Conservation (phyloP, 1,140 invertebrate species). For the Ctenoplectra terminalis region DNA sequence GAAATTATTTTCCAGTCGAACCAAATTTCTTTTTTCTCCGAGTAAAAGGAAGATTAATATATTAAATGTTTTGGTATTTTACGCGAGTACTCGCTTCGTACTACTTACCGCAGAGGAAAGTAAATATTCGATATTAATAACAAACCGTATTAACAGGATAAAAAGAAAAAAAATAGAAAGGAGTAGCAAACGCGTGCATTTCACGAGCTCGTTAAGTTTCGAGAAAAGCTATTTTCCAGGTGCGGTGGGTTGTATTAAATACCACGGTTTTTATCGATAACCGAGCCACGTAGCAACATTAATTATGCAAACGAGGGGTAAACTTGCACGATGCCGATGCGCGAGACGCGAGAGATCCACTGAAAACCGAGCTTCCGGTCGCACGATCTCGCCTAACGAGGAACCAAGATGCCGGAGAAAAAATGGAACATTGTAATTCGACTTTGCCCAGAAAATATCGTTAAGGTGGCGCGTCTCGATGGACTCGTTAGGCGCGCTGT, state of each 20-base stretch:
- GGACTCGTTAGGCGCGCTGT: neutral
- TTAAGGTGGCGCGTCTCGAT: neutral
- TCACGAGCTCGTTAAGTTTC: neutral
- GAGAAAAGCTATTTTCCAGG: neutral
- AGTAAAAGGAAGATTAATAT: neutral
- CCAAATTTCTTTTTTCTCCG: too few relatives aligned
- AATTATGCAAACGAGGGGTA: slow-evolving; percentile 21
- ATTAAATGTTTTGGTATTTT: neutral
- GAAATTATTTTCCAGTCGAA: too few relatives aligned
- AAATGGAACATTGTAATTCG: slow-evolving; percentile 11
- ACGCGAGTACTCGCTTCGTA: too few relatives aligned
- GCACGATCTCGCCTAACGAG: slow-evolving; percentile 27
- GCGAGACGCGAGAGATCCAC: neutral
- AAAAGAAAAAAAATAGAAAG: neutral
- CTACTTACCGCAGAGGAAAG: neutral
- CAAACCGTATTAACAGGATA: neutral
- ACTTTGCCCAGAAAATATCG: neutral
- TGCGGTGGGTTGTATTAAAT: neutral
- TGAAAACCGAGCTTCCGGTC: slow-evolving; percentile 24
- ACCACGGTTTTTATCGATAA: neutral
- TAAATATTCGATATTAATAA: neutral
- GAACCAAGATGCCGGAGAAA: neutral
- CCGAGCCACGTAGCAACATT: neutral
- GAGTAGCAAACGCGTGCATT: neutral
- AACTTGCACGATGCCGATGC: neutral